Evolutionary conservation across 2,113 vertebrate genomes (phyloP).

Genomic region (Mustela lutreola): DNA sequence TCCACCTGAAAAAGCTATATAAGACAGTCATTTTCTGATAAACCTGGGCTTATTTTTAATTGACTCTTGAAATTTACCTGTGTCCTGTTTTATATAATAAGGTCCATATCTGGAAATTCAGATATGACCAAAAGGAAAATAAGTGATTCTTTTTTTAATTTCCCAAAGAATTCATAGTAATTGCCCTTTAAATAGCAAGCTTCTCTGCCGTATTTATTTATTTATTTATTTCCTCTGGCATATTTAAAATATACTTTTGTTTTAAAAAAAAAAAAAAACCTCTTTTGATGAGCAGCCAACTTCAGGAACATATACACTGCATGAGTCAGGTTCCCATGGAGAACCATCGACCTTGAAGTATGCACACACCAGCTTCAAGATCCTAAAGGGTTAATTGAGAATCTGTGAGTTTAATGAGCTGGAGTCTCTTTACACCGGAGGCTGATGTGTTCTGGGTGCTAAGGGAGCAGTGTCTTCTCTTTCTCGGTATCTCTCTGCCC

Average conservation of each 20-base stretch:
- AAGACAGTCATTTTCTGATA: background rate
- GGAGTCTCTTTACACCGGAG: conserved; percentile 50
- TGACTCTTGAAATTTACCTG: conserved; percentile 5
- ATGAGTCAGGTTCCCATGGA: background rate
- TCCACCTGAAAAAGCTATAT: background rate
- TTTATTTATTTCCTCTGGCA: background rate
- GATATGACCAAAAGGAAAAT: background rate
- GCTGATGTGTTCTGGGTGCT: conserved; percentile 22
- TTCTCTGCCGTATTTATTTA: background rate
- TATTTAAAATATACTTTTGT: background rate
- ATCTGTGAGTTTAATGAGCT: conserved; percentile 66
- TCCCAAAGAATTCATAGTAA: background rate
- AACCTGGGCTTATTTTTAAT: background rate
- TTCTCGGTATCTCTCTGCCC: conserved; percentile 32
- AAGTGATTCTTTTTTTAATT: background rate
- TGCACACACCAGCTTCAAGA: background rate
- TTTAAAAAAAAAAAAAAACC: background rate
- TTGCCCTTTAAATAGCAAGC: background rate
- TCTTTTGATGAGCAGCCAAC: background rate
- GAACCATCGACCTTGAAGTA: background rate
- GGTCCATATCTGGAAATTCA: conserved; percentile 52
- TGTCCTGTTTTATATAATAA: background rate
- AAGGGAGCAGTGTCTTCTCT: background rate
- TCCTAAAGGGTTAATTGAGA: background rate
- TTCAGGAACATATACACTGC: background rate